Conservation (phyloP, 2,797 vertebrate species). For the Anisognathus igniventris region DNA sequence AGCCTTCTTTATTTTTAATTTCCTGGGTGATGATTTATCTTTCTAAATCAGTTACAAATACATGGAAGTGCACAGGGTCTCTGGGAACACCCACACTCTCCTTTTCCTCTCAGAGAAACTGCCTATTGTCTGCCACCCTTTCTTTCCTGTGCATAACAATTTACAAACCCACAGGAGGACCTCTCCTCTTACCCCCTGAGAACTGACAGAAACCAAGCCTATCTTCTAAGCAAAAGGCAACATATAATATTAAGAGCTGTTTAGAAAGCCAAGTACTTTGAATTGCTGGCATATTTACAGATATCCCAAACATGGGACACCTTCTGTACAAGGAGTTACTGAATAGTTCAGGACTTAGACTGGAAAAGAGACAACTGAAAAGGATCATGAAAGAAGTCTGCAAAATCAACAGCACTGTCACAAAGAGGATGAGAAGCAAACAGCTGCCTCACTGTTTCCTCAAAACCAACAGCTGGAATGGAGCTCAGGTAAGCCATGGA, state of each 20-base stretch:
- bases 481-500: background rate
- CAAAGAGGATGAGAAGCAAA: background rate
- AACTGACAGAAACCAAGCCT: background rate
- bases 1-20: background rate
- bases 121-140: background rate
- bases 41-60: background rate
- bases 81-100: background rate
- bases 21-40: background rate
- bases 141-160: background rate
- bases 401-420: background rate
- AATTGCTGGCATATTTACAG: background rate
- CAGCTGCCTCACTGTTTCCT: background rate
- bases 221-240: background rate
- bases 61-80: background rate
- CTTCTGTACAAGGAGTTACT: background rate
- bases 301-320: background rate
- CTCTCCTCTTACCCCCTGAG: background rate
- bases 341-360: background rate
- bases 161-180: background rate
- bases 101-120: background rate
- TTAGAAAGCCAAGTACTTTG: background rate
- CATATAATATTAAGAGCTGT: background rate
- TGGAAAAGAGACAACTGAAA: background rate
- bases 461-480: background rate
- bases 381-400: background rate